Evolutionary conservation across 2,797 vertebrate genomes (phyloP).

Genomic region (Apodemus agrarius): DNA sequence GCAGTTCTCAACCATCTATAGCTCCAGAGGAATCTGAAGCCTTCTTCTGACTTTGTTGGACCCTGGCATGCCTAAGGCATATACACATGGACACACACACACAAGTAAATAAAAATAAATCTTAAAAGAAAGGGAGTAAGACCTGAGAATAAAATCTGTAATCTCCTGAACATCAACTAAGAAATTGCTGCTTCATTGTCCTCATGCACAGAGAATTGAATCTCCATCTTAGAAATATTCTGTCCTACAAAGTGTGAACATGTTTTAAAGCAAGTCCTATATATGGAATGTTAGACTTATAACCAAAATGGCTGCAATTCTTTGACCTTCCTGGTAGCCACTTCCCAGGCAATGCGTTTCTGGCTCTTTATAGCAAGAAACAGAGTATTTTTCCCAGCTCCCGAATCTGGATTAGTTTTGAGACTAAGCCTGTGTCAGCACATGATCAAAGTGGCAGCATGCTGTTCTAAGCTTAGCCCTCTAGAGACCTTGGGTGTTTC

Average conservation of each 20-base stretch:
- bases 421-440: conserved; percentile 2
- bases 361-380: conserved; percentile 1
- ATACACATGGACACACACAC: background rate
- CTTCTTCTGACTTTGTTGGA: no score
- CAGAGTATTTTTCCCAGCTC: background rate
- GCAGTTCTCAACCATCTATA: background rate
- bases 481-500: conserved; percentile 28
- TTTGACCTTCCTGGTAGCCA: background rate
- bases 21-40: background rate
- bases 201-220: background rate
- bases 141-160: conserved; percentile 29
- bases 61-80: background rate
- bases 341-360: background rate
- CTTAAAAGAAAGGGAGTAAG: background rate
- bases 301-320: background rate
- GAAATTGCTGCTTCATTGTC: background rate
- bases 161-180: conserved; percentile 18
- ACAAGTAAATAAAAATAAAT: background rate
- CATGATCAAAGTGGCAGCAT: background rate
- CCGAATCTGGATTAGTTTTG: background rate
- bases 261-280: conserved; percentile 1
- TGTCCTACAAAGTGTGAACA: background rate
- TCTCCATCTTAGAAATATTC: background rate
- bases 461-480: background rate
- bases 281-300: background rate